Percentiles rank a stretch among this genome's conserved stretches.
Conservation (phyloP, 2,888 invertebrate species). For the Aromia moschata region DNA sequence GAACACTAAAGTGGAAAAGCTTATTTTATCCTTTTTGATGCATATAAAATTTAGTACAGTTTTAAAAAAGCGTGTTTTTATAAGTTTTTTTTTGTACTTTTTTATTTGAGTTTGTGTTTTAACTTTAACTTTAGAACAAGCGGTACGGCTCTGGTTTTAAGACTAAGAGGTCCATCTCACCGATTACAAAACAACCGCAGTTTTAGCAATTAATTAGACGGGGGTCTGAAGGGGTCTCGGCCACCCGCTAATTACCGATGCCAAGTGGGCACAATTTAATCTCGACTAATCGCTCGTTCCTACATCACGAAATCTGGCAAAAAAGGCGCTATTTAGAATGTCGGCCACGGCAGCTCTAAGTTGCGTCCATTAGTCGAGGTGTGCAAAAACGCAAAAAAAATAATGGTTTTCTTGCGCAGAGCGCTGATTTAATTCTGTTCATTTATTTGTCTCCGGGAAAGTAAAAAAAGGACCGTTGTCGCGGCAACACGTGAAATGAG, state of each 20-base stretch:
- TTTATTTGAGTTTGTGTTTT: too few species aligned
- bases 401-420: conserved; percentile 40
- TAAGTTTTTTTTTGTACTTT: too few species aligned
- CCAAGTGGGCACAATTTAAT: conserved; percentile 36
- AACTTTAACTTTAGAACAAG: too few species aligned
- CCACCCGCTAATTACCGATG: conserved; percentile 44
- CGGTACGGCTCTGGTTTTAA: too few species aligned
- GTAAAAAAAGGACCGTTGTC: conserved; percentile 4
- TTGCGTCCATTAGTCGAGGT: conserved; percentile 38
- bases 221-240: conserved; percentile 38
- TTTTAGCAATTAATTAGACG: conserved; percentile 47
- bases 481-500: background rate
- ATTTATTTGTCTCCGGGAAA: conserved; percentile 25
- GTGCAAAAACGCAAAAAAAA: conserved; percentile 35
- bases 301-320: conserved; percentile 33
- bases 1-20: too few species aligned
- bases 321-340: conserved; percentile 39
- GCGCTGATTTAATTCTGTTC: conserved; percentile 30
- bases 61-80: too few species aligned
- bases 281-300: conserved; percentile 30
- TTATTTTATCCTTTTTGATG: too few species aligned
- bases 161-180: too few species aligned
- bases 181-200: too few species aligned
- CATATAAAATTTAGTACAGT: too few species aligned
- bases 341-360: conserved; percentile 35